These are phyloP conservation scores for Diorhabda elongata DNA, from an alignment of 1,140 invertebrate genomes.

Conservation along the genomic window DNA sequence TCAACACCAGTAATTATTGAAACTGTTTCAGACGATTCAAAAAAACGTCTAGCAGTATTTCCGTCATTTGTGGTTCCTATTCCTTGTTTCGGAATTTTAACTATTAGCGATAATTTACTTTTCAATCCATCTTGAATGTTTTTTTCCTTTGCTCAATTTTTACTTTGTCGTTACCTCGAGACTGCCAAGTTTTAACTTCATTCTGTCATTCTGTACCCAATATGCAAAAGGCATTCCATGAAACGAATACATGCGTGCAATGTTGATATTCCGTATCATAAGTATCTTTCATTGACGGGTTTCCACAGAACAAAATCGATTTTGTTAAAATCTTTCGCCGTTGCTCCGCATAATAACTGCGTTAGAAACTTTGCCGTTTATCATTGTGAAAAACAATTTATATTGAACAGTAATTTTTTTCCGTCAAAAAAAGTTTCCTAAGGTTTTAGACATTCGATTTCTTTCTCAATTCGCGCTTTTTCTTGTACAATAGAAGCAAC, in stretches of 20 bases:
- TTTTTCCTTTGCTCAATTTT: slow-evolving; percentile 14
- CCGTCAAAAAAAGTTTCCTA: background rate
- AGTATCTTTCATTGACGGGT: slow-evolving; percentile 2
- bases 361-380: slow-evolving; percentile 49
- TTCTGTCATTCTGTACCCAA: slow-evolving; percentile 7
- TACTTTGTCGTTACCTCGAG: background rate
- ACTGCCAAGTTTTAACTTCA: slow-evolving; percentile 3
- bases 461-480: background rate
- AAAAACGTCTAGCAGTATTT: background rate
- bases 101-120: slow-evolving; percentile 29
- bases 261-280: slow-evolving; percentile 11
- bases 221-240: slow-evolving; percentile 17
- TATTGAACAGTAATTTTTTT: background rate
- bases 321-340: slow-evolving; percentile 34
- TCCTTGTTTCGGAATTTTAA: slow-evolving; percentile 28
- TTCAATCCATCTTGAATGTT: slow-evolving; percentile 24
- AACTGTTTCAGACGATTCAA: background rate
- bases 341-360: slow-evolving; percentile 34
- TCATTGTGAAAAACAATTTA: slow-evolving; percentile 39
- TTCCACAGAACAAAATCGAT: slow-evolving; percentile 10
- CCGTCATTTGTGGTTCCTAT: background rate
- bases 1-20: slow-evolving; percentile 9
- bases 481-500: background rate
- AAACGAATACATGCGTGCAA: slow-evolving; percentile 16
- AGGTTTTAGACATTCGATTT: background rate